Conservation (phyloP, 2,113 vertebrate genomes). For the Platysteira castanea region DNA sequence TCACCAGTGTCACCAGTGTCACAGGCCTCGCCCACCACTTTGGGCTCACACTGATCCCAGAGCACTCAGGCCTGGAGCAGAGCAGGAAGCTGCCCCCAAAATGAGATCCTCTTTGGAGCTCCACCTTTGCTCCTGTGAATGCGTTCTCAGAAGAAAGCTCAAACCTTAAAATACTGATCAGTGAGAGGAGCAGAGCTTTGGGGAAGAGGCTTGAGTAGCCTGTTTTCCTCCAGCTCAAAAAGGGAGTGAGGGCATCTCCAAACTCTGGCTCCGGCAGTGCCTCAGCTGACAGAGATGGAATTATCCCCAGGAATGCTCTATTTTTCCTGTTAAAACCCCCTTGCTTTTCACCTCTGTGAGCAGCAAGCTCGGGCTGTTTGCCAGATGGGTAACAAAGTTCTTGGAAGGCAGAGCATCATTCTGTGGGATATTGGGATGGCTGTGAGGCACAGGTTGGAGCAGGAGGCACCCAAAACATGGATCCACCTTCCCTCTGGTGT, state of each 20-base stretch:
- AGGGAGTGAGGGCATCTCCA: neutral
- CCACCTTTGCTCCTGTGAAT: neutral
- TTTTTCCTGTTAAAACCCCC: neutral
- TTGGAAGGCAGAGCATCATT: neutral
- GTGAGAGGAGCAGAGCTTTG: neutral
- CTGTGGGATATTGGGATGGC: neutral
- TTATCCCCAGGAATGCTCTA: neutral
- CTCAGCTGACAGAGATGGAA: neutral
- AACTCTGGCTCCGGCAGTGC: neutral
- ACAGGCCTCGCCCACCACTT: neutral
- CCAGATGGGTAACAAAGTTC: neutral
- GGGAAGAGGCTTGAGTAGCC: neutral
- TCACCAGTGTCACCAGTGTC: accelerated
- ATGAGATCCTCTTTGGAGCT: neutral
- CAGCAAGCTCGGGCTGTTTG: neutral
- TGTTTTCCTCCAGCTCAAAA: neutral
- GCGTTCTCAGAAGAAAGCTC: neutral
- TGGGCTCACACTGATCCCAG: neutral
- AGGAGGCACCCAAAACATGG: neutral
- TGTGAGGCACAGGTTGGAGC: accelerated
- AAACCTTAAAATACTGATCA: neutral
- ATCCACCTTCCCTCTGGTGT: neutral
- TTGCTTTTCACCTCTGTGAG: neutral
- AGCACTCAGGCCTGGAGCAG: accelerated
- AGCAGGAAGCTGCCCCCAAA: accelerated